Percentiles rank a stretch among this genome's conserved stretches.
phyloP scores from a whole-genome alignment of 2,888 invertebrate species.

The Clepsis dumicolana region DNA sequence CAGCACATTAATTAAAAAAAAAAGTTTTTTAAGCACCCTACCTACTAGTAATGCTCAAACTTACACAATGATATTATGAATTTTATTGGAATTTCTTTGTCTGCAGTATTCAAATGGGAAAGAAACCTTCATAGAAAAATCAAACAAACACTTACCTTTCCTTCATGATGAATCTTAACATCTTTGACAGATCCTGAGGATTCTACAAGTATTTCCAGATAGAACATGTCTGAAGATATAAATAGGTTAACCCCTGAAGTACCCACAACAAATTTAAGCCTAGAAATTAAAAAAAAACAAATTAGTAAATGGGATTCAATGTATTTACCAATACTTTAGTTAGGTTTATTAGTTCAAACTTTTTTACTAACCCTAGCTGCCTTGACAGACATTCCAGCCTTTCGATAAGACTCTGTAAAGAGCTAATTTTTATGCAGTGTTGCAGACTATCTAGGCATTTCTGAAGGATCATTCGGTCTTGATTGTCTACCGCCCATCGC shows the following conservation, averaged over 20 bases:
- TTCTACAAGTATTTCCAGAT: conserved; percentile 95
- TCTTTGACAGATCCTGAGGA: conserved; percentile 94
- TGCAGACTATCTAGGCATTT: conserved; percentile 96
- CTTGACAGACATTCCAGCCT: conserved; percentile 95
- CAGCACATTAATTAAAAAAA: too few species aligned
- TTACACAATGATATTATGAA: too few species aligned
- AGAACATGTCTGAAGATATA: conserved; percentile 98
- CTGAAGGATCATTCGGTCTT: conserved; percentile 94
- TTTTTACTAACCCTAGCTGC: conserved; percentile 90
- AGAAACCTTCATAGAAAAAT: not conserved
- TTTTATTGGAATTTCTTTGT: too few species aligned
- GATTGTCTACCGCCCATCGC: conserved; percentile 93
- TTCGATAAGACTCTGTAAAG: conserved; percentile 96
- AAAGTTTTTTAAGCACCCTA: too few species aligned
- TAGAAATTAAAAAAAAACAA: conserved; percentile 63
- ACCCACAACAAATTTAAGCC: conserved; percentile 95
- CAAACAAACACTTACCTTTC: conserved; percentile 84
- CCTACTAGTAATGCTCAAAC: too few species aligned
- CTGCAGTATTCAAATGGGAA: not conserved
- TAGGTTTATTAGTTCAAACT: not conserved
- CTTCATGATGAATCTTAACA: conserved; percentile 96
- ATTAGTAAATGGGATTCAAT: not conserved
- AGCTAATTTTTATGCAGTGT: conserved; percentile 97
- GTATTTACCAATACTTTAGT: not conserved
- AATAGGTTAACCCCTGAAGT: conserved; percentile 93